Percentiles rank a stretch among this genome's conserved stretches.
phyloP scores from a whole-genome alignment of 1,140 invertebrate genomes.

The Panagrolaimus sp. region DNA sequence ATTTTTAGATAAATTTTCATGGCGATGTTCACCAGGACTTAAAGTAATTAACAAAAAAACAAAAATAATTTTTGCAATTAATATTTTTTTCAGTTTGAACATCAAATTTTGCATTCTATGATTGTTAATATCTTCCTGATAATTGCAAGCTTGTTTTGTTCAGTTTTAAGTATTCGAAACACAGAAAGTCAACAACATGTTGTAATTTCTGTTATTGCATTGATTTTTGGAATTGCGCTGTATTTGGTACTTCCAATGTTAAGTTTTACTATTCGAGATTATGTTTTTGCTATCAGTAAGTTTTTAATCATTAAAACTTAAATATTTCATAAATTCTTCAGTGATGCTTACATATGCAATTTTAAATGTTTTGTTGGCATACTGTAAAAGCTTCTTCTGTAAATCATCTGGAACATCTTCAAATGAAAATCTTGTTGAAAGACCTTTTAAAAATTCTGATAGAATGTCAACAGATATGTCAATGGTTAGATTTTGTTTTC shows the following conservation, averaged over 20 bases:
- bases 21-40: slow-evolving; percentile 27
- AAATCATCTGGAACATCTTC: background rate
- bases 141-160: background rate
- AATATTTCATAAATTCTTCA: background rate
- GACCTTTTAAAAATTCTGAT: background rate
- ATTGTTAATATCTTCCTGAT: slow-evolving; percentile 6
- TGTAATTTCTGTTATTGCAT: slow-evolving; percentile 13
- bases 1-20: slow-evolving; percentile 24
- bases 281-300: slow-evolving; percentile 10
- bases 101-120: slow-evolving; percentile 8
- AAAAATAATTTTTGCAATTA: background rate
- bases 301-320: background rate
- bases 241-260: slow-evolving; percentile 13
- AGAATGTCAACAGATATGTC: background rate
- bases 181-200: slow-evolving; percentile 13
- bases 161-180: slow-evolving; percentile 9
- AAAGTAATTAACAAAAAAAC: slow-evolving; percentile 11
- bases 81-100: slow-evolving; percentile 1
- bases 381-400: slow-evolving; percentile 10
- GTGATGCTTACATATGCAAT: slow-evolving; percentile 3
- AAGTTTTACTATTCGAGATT: slow-evolving; percentile 2
- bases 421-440: slow-evolving; percentile 11
- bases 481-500: slow-evolving; percentile 8
- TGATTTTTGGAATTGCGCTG: background rate
- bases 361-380: slow-evolving; percentile 8